Conservation (phyloP, 2,797 vertebrate genomes). For the Pogonophryne albipinna region DNA sequence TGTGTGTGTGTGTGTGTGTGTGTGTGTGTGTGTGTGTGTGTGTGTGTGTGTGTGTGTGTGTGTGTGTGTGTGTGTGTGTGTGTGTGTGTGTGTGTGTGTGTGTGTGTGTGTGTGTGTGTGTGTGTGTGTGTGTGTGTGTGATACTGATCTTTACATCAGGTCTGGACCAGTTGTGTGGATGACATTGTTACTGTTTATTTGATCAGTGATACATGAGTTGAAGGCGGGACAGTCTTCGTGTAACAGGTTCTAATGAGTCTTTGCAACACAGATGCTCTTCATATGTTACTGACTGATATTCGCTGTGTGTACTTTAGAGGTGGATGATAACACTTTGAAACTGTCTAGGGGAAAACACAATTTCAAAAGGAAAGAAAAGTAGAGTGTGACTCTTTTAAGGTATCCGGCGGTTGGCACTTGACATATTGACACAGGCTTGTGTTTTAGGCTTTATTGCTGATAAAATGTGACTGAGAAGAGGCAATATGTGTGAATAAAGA, state of each 20-base stretch:
- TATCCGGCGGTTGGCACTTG: conserved; percentile 14
- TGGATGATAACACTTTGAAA: background rate
- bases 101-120: too few relatives aligned
- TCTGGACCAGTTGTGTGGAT: background rate
- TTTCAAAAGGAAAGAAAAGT: background rate
- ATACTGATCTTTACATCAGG: conserved; percentile 1
- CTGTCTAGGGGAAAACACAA: background rate
- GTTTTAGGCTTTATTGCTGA: conserved; percentile 29
- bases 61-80: too few relatives aligned
- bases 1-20: too few relatives aligned
- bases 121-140: background rate
- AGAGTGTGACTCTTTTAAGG: conserved; percentile 17
- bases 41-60: too few relatives aligned
- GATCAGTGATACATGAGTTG: background rate
- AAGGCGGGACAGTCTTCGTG: background rate
- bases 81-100: too few relatives aligned
- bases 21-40: too few relatives aligned
- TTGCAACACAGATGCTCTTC: background rate
- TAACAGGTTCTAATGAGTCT: background rate
- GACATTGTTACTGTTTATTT: background rate
- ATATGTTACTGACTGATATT: background rate
- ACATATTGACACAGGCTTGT: conserved; percentile 23
- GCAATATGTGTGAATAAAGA: conserved; percentile 9
- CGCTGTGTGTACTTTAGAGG: background rate
- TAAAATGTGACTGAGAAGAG: conserved; percentile 11